Base-by-base conservation (phyloP, 2,888 invertebrate species). In the Andrena fulva region DNA sequence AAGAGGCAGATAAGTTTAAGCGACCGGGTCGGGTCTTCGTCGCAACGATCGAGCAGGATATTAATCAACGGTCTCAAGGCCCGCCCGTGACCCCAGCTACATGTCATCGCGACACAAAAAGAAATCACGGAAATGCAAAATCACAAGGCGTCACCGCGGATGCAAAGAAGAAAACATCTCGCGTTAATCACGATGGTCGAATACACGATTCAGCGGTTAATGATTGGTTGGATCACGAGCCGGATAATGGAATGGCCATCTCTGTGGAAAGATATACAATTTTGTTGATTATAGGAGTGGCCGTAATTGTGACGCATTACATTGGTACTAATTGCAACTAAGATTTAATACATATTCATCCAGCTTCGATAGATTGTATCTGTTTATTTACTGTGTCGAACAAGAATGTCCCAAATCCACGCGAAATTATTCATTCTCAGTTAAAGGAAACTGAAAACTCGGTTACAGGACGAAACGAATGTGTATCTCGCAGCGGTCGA, bases 61-160 rank as follows among this genome's bases (percentile, higher is more conserved):
- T 59, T 68, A 62, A 78, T 77, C 56, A 24, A 8, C 6, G 5
- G 35, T 10, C 48, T 63, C 77, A 63, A 77, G 63, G 63, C 50
- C 29, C 24, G 6, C 12, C n/a, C 7, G 24, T 42, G 42, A 60
- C 66, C 24, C 50, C 16, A 56, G 48, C 60, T 77, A 27, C 27
- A 42, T 16, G 10, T 29, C 42, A 35, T 4, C 12, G 35, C 42
- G 31, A 31, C 12, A 60, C 3, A 69, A 42, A 69, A 56, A 35
- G 64, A 77, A 42, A 70, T 50, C 42, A 42, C 66, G 52, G 60
- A 71, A 71, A 78, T 50, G 42, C 24, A 60, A 27, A 50, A 69
- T 60, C 31, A 24, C 10, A 7, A 64, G 59, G 27, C 50, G 5
- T 68, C 63, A 64, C 20, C 54, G 29, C 63, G 27, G 29, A 29